Conservation (phyloP, 2,888 invertebrate species). For the Diloba caeruleocephala region DNA sequence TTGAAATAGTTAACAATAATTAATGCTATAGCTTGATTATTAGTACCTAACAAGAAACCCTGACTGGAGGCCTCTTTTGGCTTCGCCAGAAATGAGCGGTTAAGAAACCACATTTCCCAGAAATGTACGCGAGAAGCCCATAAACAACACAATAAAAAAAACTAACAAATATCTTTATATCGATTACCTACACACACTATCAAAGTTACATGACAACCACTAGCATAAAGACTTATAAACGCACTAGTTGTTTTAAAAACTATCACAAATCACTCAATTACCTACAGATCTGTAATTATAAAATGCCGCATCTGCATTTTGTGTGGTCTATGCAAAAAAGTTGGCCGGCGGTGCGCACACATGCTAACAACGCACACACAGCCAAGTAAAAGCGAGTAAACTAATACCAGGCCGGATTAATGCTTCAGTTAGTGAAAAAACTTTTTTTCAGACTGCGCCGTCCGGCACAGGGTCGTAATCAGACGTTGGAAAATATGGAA, state of each 20-base stretch:
- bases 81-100: too few species aligned
- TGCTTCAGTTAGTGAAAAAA: slow-evolving; percentile 90
- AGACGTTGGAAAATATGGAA: slow-evolving; percentile 58
- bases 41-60: too few species aligned
- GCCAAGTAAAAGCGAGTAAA: slow-evolving; percentile 85
- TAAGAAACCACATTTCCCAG: too few species aligned
- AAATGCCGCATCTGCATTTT: slow-evolving; percentile 66
- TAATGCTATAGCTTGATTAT: too few species aligned
- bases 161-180: too few species aligned
- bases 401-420: slow-evolving; percentile 89
- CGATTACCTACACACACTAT: background rate
- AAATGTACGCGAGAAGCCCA: too few species aligned
- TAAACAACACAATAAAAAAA: too few species aligned
- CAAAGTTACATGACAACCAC: too few species aligned
- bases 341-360: slow-evolving; percentile 82
- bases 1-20: too few species aligned
- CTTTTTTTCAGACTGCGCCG: slow-evolving; percentile 88
- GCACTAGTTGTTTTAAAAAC: too few species aligned
- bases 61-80: too few species aligned
- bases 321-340: slow-evolving; percentile 81
- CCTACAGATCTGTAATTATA: background rate
- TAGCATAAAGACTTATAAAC: too few species aligned
- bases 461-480: slow-evolving; percentile 82
- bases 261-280: slow-evolving; percentile 9
- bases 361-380: slow-evolving; percentile 71